Evolutionary conservation across 2,888 invertebrate genomes (phyloP).

Genomic region (Tryphoninae sp.): DNA sequence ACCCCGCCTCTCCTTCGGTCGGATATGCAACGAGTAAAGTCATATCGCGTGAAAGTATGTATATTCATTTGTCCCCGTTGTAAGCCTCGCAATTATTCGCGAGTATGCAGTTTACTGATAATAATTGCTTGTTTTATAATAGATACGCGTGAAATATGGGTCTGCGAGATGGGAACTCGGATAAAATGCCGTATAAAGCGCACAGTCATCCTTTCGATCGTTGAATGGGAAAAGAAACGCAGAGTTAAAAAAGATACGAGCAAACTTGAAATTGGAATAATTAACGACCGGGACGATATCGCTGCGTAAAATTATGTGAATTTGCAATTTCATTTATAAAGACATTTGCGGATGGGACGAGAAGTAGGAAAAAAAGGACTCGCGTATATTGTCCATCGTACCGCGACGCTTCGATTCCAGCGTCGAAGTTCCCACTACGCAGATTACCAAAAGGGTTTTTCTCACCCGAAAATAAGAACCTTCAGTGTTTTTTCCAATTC

Average conservation of each 20-base stretch:
- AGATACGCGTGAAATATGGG: conserved; percentile 36
- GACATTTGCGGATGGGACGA: neutral
- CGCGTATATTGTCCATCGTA: neutral
- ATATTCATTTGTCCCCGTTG: conserved; percentile 39
- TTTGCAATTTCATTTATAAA: conserved; percentile 21
- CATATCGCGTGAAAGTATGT: conserved; percentile 30
- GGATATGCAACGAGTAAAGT: conserved; percentile 16
- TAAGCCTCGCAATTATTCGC: conserved; percentile 19
- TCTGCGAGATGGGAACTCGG: conserved; percentile 35
- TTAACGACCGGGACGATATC: conserved; percentile 16
- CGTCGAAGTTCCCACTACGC: conserved; percentile 38
- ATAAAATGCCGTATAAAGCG: conserved; percentile 5
- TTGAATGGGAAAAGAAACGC: neutral
- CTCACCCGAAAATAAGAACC: no score
- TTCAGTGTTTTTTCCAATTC: no score
- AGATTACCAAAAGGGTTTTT: neutral
- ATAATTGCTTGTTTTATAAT: conserved; percentile 32
- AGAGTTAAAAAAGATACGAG: conserved; percentile 11
- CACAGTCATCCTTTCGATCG: conserved; percentile 17
- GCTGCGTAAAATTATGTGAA: conserved; percentile 17
- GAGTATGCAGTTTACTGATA: conserved; percentile 16
- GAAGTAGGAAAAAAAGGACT: neutral
- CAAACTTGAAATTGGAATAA: conserved; percentile 22
- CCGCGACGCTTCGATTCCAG: conserved; percentile 4
- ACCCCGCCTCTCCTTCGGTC: neutral